Evolutionary conservation across 1,140 invertebrate genomes (phyloP), one percentile per base, ranked within the genome.

Genomic region (Pachypeltis micranthus): DNA sequence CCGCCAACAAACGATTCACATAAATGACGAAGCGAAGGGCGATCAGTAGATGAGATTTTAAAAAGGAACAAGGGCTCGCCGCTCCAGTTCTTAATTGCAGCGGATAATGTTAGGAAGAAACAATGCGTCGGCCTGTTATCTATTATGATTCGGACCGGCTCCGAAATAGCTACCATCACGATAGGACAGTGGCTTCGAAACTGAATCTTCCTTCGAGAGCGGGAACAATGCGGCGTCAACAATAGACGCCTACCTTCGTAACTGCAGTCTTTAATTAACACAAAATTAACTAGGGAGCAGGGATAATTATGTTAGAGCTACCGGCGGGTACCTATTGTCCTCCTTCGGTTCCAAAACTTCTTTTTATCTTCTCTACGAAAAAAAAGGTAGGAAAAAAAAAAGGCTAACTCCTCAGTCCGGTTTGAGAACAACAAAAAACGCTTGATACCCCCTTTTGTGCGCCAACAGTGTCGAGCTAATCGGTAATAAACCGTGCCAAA

Each of bases 401-500:
- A 19, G 19, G 19, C 47, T 21, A 24, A 23, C 26, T n/a, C 19
- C 57, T 29, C 57, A 31, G 57, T 7, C 44, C 44, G n/a, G 24
- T 19, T 59, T 59, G 57, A 59, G 57, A 59, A 59, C 24, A 59
- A 59, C 57, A 62, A 62, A 62, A 62, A 62, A 62, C 60, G 54
- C 60, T 62, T 62, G 47, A 44, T 51, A 28, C 39, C 57, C 31
- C 60, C 60, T 62, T 62, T 62, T 62, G 60, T 62, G 21, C n/a
- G 29, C 23, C 60, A 25, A 60, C 44, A 54, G 60, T 51, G 24
- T 23, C 39, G 47, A 54, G 23, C 44, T 62, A 62, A 62, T 62
- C 60, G 60, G 47, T 62, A 62, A 62, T 62, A 62, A 62, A 47
- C 60, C 60, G 60, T 62, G 44, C 44, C 44, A 51, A 62, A 62